Base-by-base conservation (phyloP, 2,888 invertebrate genomes). In the Artemia sp. region DNA sequence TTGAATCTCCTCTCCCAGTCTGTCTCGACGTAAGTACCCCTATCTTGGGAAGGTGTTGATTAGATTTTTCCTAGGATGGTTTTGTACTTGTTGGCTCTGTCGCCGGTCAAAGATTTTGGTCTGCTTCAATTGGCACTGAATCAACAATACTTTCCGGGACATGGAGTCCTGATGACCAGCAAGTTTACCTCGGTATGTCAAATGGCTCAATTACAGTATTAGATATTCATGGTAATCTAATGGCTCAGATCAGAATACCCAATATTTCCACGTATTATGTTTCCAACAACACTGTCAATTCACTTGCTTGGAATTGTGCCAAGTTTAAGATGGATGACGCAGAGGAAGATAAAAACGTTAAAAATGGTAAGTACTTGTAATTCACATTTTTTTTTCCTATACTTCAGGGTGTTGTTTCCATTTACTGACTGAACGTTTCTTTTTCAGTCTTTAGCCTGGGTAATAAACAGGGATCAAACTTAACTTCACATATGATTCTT, bases 21-120 rank as follows among this genome's bases (percentile, higher is more conserved):
- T 38, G 6, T 38, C 38, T 38, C 3, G 38, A 38, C 38, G 38
- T 38, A 5, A 38, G 38, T 38, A 4, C 38, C 6, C 38, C 38
- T 38, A 38, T 38, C 38, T 38, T 38, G 38, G 38, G 38, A 38
- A 6, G 38, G 3, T 38, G 38, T 38, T 38, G 3, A 38, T 38
- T 38, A 38, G 38, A 38, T 24, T 70, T 72, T 70, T 75, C 77
- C 3, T 79, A 92, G 86, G 97, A 98, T 81, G 96, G 96, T 14
- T 98, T 98, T 80, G 96, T 98, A 10, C 81, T 98, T 74, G 97
- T 98, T 64, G 97, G 95, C 0, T 95, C 94, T 1, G 96, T 95
- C 72, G 92, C 92, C 1, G 96, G 96, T 0, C 96, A 96, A 79
- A 84, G 97, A 10, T 95, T 95, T 80, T 97, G 97, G 97, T 96